These are phyloP conservation scores for Enteromius afrohamiltoni DNA, from an alignment of 2,797 vertebrate species.

Conservation along the genomic window DNA sequence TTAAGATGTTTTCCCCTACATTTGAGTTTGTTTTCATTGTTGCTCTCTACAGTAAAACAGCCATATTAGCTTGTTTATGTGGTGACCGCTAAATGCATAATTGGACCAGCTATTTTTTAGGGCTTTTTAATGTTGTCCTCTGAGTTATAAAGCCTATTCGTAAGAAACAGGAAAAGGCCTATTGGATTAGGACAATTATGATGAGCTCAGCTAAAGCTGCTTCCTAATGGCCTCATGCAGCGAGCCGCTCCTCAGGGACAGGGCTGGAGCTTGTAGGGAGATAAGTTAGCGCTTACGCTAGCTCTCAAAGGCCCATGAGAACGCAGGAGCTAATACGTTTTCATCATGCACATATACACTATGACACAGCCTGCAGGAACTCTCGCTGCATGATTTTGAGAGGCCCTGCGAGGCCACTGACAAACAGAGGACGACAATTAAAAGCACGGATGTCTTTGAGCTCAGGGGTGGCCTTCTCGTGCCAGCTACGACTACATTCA, in stretches of 20 bases:
- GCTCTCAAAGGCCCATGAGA: constrained; percentile 47
- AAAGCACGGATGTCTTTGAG: constrained; percentile 59
- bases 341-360: constrained; percentile 40
- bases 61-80: constrained; percentile 59
- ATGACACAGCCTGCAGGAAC: constrained; percentile 49
- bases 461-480: constrained; percentile 68
- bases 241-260: constrained; percentile 39
- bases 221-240: constrained; percentile 57
- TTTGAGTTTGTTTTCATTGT: constrained; percentile 38
- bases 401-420: constrained; percentile 54
- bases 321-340: constrained; percentile 56
- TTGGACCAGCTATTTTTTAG: constrained; percentile 57
- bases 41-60: constrained; percentile 49
- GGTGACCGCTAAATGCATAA: constrained; percentile 56
- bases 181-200: constrained; percentile 61
- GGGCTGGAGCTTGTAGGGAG: constrained; percentile 22
- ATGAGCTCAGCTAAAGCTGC: constrained; percentile 65
- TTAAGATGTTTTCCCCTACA: neutral
- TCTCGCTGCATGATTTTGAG: constrained; percentile 35
- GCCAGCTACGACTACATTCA: constrained; percentile 61
- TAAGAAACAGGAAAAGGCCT: constrained; percentile 62
- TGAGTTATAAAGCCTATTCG: constrained; percentile 55
- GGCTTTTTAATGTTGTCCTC: constrained; percentile 62
- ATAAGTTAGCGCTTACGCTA: constrained; percentile 53
- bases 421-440: constrained; percentile 58